phyloP scores from a whole-genome alignment of 2,888 invertebrate genomes.

The Oscheius onirici region DNA sequence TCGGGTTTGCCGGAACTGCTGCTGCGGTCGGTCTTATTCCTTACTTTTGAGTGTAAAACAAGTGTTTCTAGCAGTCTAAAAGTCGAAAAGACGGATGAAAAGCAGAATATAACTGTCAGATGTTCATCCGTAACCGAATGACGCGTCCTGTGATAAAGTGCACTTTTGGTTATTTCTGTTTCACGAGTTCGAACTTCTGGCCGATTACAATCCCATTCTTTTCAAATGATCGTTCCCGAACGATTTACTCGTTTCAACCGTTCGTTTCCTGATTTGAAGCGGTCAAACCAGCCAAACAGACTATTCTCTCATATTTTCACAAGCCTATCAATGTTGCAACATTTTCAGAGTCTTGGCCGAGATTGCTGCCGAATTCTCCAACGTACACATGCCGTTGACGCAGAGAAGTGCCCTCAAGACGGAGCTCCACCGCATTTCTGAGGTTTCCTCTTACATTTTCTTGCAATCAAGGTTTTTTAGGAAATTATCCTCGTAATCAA shows the following conservation, averaged over 20 bases:
- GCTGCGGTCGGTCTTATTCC: slow-evolving; percentile 43
- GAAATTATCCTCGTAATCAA: slow-evolving; percentile 57
- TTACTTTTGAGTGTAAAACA: background rate
- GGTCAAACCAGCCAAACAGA: too few relatives aligned
- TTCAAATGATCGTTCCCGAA: too few relatives aligned
- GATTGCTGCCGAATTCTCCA: slow-evolving; percentile 61
- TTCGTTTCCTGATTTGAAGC: too few relatives aligned
- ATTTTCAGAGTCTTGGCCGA: slow-evolving; percentile 59
- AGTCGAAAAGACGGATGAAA: background rate
- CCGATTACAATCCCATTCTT: too few relatives aligned
- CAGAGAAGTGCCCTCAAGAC: slow-evolving; percentile 58
- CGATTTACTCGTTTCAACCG: too few relatives aligned
- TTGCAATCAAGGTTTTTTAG: slow-evolving; percentile 37
- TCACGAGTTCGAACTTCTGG: too few relatives aligned
- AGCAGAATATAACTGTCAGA: too few relatives aligned
- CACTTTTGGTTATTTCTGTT: too few relatives aligned
- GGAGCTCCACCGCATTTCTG: slow-evolving; percentile 51
- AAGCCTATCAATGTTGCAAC: background rate
- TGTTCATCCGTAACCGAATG: too few relatives aligned
- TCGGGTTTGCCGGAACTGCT: slow-evolving; percentile 55
- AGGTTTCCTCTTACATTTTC: slow-evolving; percentile 32
- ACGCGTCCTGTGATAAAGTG: too few relatives aligned
- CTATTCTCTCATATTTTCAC: too few relatives aligned
- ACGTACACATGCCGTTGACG: slow-evolving; percentile 55
- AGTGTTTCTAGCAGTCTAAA: too few relatives aligned